Conservation (phyloP, 1,140 invertebrate genomes). For the Schlechtendalia chinensis region DNA sequence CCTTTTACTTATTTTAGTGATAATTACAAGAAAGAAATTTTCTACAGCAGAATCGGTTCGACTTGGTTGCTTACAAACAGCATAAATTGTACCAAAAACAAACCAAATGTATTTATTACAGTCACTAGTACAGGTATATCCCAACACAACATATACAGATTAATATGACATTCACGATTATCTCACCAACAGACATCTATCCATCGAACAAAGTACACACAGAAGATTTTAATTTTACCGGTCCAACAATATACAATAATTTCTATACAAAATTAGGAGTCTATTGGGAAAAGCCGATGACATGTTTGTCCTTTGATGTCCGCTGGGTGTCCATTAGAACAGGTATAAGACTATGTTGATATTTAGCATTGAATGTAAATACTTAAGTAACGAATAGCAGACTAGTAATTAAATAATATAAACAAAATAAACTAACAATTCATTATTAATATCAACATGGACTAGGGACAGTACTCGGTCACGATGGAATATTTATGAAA, state of each 20-base stretch:
- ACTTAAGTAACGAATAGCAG: too few species aligned
- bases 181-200: slow-evolving; percentile 69
- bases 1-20: slow-evolving; percentile 76
- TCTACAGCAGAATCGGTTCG: slow-evolving; percentile 79
- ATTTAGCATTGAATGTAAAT: background rate
- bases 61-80: slow-evolving; percentile 73
- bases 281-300: slow-evolving; percentile 72
- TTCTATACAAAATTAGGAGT: slow-evolving; percentile 78
- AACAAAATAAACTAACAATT: too few species aligned
- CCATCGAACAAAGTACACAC: slow-evolving; percentile 71
- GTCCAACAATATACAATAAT: slow-evolving; percentile 67
- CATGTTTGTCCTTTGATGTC: slow-evolving; percentile 21
- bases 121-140: slow-evolving; percentile 56
- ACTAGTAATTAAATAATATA: too few species aligned
- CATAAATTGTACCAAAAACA: slow-evolving; percentile 62
- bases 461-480: slow-evolving; percentile 80
- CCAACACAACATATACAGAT: too few species aligned
- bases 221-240: slow-evolving; percentile 63
- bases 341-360: too few species aligned
- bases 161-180: background rate
- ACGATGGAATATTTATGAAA: slow-evolving; percentile 84
- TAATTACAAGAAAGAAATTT: slow-evolving; percentile 82
- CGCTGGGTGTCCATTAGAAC: slow-evolving; percentile 63
- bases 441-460: too few species aligned
- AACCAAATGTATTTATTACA: slow-evolving; percentile 76